Base-by-base conservation (phyloP, 2,888 invertebrate genomes). In the Phrixothrix hirtus region DNA sequence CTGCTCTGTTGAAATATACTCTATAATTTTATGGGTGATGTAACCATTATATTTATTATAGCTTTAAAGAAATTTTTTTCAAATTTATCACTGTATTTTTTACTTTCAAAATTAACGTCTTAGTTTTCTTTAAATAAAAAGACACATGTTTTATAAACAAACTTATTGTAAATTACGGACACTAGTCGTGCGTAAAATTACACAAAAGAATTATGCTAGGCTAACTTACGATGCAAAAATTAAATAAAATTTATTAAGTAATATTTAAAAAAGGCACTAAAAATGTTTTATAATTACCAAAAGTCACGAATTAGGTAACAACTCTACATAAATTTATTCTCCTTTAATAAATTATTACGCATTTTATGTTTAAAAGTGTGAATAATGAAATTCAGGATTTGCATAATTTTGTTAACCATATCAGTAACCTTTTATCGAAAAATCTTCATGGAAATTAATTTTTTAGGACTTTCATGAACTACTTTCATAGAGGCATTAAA, bases 11-110 rank as follows among this genome's bases (percentile, higher is more conserved):
- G 69, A 72, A 68, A 69, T 72, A 69, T 71, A 67, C 55, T 69
- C 66, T 72, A 73, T 72, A 71, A 73, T 72, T 73, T 71, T 73
- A 71, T 71, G 63, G 71, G 65, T 70, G 70, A 73, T 74, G 72
- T 73, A 70, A 43, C 48, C 17, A 38, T 27, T 17, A 14, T 31
- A 38, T 41, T 46, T 34, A 39, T 46, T 37, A 39, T 39, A 38
- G 13, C 29, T 29, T 29, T 29, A 7, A 5, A 9, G 11, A 3
- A 9, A 7, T 9, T 10, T 9, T 29, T 29, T 29, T 29, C 29
- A 7, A 21, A 5, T 21, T 21, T 21, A 21, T 7, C 21, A 21
- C 21, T 7, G 3, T n/a, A n/a, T n/a, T n/a, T n/a, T n/a, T n/a
- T n/a, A n/a, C n/a, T n/a, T n/a, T n/a, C n/a, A n/a, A n/a, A n/a